Base-by-base conservation (phyloP, 2,888 invertebrate species). In the Platycheirus albimanus region DNA sequence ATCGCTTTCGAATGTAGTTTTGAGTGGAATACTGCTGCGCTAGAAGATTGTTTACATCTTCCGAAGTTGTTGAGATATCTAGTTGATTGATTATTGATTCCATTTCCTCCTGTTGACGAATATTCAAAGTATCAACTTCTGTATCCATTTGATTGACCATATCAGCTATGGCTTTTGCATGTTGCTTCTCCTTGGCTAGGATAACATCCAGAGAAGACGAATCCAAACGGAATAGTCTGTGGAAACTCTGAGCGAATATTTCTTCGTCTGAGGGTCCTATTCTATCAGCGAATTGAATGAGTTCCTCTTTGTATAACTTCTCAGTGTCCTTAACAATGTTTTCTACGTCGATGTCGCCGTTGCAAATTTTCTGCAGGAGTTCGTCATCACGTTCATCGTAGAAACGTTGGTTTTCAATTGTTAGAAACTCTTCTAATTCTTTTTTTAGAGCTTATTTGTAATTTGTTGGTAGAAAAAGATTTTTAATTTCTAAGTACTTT, bases 71-170 rank as follows among this genome's bases (percentile, higher is more conserved):
- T 5, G 94, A 94, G 43, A 93, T 90, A 88, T 97, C 96, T 54
- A 97, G 91, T 64, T 94, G 93, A 85, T 95, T 94, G 49, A 98
- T 94, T 64, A 96, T 96, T 43, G 94, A 92, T 86, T 96, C 95
- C 97, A 98, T 98, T 92, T 98, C 98, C 87, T 95, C 93, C 43
- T 95, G 95, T 92, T 97, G 97, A 64, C 95, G 95, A 85, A 94
- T 92, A 30, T 95, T 95, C 3, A 97, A 91, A 61, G 93, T 92
- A 78, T 93, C 92, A 19, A 96, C 94, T 88, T 95, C 94, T 33
- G 93, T 93, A 88, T 96, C 95, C 88, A 96, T 94, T 86, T 94
- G 93, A 77, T 94, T 92, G 51, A 94, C 93, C 87, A 95, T 94
- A 87, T 94, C 94, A 66, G 94, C 93, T 15, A 97, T 95, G 41